phyloP scores from a whole-genome alignment of 2,113 vertebrate genomes.

The Pterocles gutturalis region DNA sequence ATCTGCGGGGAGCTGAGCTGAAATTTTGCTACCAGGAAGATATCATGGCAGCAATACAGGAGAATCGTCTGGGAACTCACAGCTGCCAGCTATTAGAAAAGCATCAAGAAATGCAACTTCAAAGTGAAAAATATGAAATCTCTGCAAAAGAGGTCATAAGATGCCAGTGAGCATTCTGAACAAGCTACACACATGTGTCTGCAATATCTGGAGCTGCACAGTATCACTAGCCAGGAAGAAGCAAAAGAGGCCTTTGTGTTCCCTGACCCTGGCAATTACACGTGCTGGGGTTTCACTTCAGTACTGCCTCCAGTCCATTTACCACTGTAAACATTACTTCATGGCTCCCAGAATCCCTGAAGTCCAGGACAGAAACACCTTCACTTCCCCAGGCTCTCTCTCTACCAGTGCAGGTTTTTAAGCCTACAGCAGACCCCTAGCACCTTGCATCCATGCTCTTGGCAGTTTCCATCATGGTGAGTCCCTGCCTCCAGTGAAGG shows the following conservation, averaged over 20 bases:
- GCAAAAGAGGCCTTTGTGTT: not conserved
- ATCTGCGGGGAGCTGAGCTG: not conserved
- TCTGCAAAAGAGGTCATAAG: not conserved
- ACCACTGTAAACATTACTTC: not conserved
- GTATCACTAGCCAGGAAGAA: not conserved
- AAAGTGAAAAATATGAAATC: not conserved
- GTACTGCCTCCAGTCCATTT: not conserved
- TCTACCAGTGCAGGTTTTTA: not conserved
- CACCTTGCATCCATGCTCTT: not conserved
- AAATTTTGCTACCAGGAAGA: not conserved
- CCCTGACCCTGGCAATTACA: not conserved
- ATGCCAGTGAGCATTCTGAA: not conserved
- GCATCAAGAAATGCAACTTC: not conserved
- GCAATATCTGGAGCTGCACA: not conserved
- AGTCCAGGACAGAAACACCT: not conserved
- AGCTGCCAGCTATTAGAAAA: not conserved
- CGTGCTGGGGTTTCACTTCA: not conserved
- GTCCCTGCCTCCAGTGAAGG: not conserved
- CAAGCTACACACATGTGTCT: not conserved
- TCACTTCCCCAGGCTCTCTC: not conserved
- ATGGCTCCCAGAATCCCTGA: not conserved
- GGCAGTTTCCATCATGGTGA: accelerated
- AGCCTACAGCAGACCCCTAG: not conserved
- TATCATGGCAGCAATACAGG: not conserved
- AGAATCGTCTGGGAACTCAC: not conserved